Conservation (phyloP, 2,113 vertebrate species). For the Ammospiza nelsoni region DNA sequence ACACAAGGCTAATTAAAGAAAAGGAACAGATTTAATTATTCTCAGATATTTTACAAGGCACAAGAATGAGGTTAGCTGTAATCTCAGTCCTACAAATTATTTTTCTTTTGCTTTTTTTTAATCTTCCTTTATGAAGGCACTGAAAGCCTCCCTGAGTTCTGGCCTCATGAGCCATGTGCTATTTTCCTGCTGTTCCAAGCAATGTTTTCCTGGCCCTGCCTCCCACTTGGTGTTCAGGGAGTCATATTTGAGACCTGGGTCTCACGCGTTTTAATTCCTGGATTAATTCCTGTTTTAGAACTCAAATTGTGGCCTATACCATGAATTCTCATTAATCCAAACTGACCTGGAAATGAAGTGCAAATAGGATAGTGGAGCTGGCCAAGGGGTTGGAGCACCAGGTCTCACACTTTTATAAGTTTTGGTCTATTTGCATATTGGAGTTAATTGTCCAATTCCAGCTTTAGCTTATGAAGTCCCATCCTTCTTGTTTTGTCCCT, state of each 20-base stretch:
- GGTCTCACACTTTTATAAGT: background rate
- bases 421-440: background rate
- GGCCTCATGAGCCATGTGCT: background rate
- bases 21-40: constrained; percentile 32
- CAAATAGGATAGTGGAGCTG: background rate
- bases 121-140: background rate
- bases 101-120: background rate
- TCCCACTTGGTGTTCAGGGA: background rate
- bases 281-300: background rate
- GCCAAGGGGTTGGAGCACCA: rapidly evolving
- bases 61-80: background rate
- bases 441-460: background rate
- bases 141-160: background rate
- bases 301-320: background rate
- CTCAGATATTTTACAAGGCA: constrained; percentile 13
- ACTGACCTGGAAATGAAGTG: background rate
- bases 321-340: background rate
- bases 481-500: background rate
- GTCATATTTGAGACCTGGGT: background rate
- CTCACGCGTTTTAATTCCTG: background rate
- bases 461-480: background rate
- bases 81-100: background rate
- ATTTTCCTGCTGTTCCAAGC: background rate
- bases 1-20: constrained; percentile 43
- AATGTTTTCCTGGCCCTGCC: background rate